These are phyloP conservation scores for Hiodon alosoides DNA, from an alignment of 2,113 vertebrate genomes.

Conservation along the genomic window DNA sequence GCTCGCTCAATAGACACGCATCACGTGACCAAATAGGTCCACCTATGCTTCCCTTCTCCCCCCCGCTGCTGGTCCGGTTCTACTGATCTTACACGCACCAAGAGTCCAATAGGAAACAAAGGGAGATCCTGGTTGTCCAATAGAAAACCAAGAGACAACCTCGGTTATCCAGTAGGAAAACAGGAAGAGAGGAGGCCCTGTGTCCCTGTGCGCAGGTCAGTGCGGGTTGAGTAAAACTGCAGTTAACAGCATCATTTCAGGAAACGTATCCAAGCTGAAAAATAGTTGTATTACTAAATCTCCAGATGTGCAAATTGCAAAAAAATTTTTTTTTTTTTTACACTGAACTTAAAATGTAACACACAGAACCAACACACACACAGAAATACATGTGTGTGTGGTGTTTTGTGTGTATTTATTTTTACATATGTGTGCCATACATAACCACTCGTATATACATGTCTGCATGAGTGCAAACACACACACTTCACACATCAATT, in stretches of 20 bases:
- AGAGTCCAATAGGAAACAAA: neutral
- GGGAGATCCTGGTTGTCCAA: no score
- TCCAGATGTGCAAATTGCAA: slow-evolving; percentile 99
- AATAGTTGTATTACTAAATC: slow-evolving; percentile 68
- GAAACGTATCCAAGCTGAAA: slow-evolving; percentile 48
- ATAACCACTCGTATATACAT: slow-evolving; percentile 33
- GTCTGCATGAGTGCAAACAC: neutral
- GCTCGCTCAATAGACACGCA: slow-evolving; percentile 12
- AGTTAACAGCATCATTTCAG: slow-evolving; percentile 86
- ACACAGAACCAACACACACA: slow-evolving; percentile 78
- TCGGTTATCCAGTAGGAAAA: no score
- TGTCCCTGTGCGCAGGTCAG: slow-evolving; percentile 17
- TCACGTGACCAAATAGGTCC: slow-evolving; percentile 41
- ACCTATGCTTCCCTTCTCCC: neutral
- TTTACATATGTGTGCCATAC: neutral
- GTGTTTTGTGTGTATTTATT: neutral
- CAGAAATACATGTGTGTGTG: slow-evolving; percentile 1
- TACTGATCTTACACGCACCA: neutral
- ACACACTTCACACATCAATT: slow-evolving; percentile 7
- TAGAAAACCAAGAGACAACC: no score
- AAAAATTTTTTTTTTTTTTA: slow-evolving; percentile 65
- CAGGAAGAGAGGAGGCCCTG: slow-evolving; percentile 44
- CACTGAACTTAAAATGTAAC: slow-evolving; percentile 61
- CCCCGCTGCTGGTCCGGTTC: neutral
- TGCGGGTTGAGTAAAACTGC: slow-evolving; percentile 65